These are phyloP conservation scores for Chironomus riparius DNA, from an alignment of 2,888 invertebrate species.

Conservation along the genomic window DNA sequence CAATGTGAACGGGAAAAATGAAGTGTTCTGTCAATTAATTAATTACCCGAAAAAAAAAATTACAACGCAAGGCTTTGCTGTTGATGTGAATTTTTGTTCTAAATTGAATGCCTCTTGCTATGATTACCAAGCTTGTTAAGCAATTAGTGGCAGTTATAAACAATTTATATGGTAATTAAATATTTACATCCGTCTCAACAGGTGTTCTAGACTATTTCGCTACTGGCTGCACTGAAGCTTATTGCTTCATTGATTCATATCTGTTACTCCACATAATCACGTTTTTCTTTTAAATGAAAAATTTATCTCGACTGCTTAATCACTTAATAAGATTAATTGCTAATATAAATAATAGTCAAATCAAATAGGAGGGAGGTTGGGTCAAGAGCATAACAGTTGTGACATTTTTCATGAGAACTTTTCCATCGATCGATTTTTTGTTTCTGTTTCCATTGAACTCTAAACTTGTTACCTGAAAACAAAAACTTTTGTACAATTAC, in stretches of 20 bases:
- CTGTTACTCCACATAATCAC: not conserved
- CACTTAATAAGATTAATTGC: not conserved
- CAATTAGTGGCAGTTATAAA: constrained; percentile 1
- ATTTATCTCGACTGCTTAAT: not conserved
- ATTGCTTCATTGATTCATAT: not conserved
- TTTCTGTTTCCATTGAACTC: no score
- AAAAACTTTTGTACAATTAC: no score
- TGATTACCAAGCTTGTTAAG: not conserved
- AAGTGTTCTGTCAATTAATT: no score
- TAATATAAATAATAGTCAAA: not conserved
- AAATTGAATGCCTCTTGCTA: not conserved
- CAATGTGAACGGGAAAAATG: no score
- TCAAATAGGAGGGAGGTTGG: not conserved
- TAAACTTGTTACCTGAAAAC: no score
- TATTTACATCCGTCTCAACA: constrained; percentile 6
- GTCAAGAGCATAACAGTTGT: no score
- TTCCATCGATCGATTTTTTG: no score
- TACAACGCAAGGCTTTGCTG: not conserved
- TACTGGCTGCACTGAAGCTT: not conserved
- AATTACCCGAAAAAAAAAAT: no score
- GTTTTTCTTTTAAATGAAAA: not conserved
- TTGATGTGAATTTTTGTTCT: no score
- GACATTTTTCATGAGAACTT: no score
- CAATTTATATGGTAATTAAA: constrained; percentile 9
- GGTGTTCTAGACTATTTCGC: not conserved